Base-by-base conservation (phyloP, 35 echinoderm and acorn worm genomes). In the Ophiothrix spiculata region DNA sequence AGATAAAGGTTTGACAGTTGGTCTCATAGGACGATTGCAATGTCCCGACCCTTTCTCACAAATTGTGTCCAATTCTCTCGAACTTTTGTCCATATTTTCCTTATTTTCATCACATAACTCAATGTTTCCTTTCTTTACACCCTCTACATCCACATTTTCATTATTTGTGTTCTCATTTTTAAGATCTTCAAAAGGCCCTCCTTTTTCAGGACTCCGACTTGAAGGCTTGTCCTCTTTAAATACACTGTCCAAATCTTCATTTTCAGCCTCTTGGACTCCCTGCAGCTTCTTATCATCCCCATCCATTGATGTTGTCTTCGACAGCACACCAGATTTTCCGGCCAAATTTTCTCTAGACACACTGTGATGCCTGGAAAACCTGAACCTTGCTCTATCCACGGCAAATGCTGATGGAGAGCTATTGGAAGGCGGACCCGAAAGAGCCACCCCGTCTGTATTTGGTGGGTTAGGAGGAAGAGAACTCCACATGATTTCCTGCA, bases 401-500 rank as follows among this genome's bases (percentile, higher is more conserved):
- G 96, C 86, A 75, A 88, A 99, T 42, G 92, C 86, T 74, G 91
- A 94, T 19, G 96, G 96, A 23, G 96, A 99, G 69, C 74, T 88
- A 36, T 84, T 56, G 2, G 88, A 83, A 25, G 92, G 36, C 25
- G 96, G 89, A 0, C 90, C 90, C 16, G 82, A 84, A 13, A 94
- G 83, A 32, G 82, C 81, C 16, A 99, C 89, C 28, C 94, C 94
- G 33, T 81, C 54, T 29, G 86, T 85, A 33, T 37, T 64, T 31
- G 88, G 85, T 31, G 89, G 86, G 76, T 93, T 90, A 73, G 96
- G 96, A 11, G 96, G 96, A 28, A 99, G 89, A 0, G 96, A 94
- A 80, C 96, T 99, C 96, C 96, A 99, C 96, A 99, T 99, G 39
- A 99, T 88, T 83, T 99, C 96, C 82, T 91, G 73, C 96, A 99